Base-by-base conservation (phyloP, 2,797 vertebrate genomes). In the Falco biarmicus region DNA sequence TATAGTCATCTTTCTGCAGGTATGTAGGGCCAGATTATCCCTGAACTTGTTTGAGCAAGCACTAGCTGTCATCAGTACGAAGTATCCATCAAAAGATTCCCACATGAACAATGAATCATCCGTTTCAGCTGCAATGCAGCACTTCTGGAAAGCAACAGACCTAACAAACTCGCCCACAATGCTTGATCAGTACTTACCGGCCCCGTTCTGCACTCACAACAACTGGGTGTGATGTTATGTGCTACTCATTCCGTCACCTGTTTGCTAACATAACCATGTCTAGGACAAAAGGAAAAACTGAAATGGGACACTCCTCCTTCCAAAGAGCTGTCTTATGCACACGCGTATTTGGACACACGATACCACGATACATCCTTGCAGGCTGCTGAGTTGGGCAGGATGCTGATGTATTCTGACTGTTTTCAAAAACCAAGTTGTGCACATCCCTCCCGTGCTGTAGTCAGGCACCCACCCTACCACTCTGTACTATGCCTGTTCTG, bases 161-260 rank as follows among this genome's bases (percentile, higher is more conserved):
- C 47, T 14, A 19, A 50, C 45, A 20, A 54, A 61, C 25, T 45
- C 10, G 41, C 37, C 22, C 26, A 8, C 11, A 31, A 10, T 8
- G 17, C 39, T 17, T 34, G 31, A 2, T 15, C 11, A 2, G 8
- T 10, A 24, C 20, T 28, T 15, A 5, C 1, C 5, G 22, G 57
- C 25, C 32, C 31, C 0, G 0, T 24, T 37, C 56, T 61, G 56
- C 31, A 12, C 26, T 32, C 63, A 21, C 15, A 74, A 0, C 1
- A 78, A 34, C 15, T 17, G 18, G 50, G 20, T n/a, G 14, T 8
- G 26, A 47, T 47, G 34, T 13, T 32, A 28, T 43, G 31, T 0
- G 6, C 29, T 11, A 15, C n/a, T 56, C 57, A 5, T 6, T 28
- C n/a, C 39, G 26, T 37, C 43, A 6, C 15, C 53, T 32, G 12